Evolutionary conservation across 2,113 vertebrate genomes (phyloP).

Genomic region (Leucopternis melanops): DNA sequence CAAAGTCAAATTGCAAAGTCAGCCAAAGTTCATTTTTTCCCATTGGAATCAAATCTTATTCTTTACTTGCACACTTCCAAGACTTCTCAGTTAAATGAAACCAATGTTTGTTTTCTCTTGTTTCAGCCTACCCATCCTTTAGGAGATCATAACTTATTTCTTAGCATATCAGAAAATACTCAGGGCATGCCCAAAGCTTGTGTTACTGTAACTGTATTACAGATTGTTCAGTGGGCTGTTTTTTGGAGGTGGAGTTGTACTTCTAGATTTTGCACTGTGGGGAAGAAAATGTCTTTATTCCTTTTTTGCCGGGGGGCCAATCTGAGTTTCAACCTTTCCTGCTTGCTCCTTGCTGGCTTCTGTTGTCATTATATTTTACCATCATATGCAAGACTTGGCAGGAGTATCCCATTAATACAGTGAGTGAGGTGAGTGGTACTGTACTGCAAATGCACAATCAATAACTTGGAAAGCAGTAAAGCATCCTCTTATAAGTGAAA

Average conservation of each 20-base stretch:
- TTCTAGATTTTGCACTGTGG: not conserved
- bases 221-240: not conserved
- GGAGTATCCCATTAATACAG: not conserved
- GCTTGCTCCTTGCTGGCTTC: not conserved
- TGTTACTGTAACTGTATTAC: not conserved
- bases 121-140: not conserved
- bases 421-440: not conserved
- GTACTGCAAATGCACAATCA: not conserved
- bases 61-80: not conserved
- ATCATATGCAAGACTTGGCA: not conserved
- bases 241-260: not conserved
- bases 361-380: not conserved
- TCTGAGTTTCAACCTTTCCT: not conserved
- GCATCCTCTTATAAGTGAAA: not conserved
- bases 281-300: not conserved
- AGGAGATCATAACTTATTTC: not conserved
- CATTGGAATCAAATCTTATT: not conserved
- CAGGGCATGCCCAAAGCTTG: not conserved
- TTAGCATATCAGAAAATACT: not conserved
- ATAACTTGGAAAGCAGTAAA: not conserved
- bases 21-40: not conserved
- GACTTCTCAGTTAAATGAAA: not conserved
- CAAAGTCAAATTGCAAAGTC: not conserved
- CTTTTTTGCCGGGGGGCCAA: not conserved
- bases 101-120: not conserved